Evolutionary conservation across 2,797 vertebrate genomes (phyloP).

Genomic region (Bradypodion pumilum): DNA sequence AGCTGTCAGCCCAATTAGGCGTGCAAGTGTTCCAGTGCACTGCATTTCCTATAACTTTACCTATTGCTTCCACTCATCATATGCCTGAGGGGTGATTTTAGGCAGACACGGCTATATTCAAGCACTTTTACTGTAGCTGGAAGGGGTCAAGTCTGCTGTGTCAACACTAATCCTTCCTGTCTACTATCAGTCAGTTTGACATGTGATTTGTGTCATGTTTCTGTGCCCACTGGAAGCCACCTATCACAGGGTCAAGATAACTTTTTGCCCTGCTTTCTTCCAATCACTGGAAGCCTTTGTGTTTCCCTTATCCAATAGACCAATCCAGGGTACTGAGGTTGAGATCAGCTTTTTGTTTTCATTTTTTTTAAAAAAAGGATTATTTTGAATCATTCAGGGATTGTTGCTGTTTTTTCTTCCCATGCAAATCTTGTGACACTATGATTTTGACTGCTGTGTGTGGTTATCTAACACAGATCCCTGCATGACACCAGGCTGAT

Average conservation of each 20-base stretch:
- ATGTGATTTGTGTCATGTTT: constrained; percentile 80
- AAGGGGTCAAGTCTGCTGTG: constrained; percentile 75
- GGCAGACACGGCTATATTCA: constrained; percentile 48
- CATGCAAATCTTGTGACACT: not conserved
- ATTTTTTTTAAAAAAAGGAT: not conserved
- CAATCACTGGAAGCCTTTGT: constrained; percentile 38
- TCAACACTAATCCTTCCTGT: constrained; percentile 88
- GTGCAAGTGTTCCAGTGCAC: constrained; percentile 67
- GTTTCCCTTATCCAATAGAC: constrained; percentile 50
- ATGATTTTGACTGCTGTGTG: not conserved
- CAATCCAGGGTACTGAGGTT: constrained; percentile 17
- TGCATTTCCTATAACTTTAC: constrained; percentile 75
- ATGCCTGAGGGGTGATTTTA: constrained; percentile 55
- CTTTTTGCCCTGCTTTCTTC: constrained; percentile 63
- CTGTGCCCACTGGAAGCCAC: constrained; percentile 68
- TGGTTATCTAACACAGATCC: not conserved
- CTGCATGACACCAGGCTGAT: not conserved
- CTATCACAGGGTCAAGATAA: constrained; percentile 72
- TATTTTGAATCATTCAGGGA: not conserved
- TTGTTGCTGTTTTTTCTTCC: constrained; percentile 30
- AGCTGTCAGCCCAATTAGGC: constrained; percentile 90
- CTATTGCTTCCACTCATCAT: constrained; percentile 71
- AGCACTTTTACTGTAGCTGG: constrained; percentile 47
- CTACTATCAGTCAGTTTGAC: constrained; percentile 79
- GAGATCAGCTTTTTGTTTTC: not conserved